Evolutionary conservation across 2,888 invertebrate genomes (phyloP).

Genomic region (Mongoloraphidia duomilia): DNA sequence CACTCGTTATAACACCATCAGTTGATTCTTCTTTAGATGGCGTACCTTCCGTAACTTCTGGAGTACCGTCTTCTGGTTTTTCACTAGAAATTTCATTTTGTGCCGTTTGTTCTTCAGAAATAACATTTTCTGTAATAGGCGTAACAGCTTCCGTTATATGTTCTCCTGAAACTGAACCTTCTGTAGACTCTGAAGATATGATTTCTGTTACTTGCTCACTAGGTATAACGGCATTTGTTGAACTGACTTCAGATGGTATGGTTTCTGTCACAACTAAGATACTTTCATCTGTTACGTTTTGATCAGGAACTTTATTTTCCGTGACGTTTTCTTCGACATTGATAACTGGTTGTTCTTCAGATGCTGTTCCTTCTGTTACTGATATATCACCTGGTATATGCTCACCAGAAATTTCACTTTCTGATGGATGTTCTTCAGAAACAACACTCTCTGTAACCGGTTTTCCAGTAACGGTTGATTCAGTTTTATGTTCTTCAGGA

Average conservation of each 20-base stretch:
- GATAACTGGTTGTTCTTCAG: background rate
- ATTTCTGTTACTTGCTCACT: no score
- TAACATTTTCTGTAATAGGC: no score
- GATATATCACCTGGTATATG: background rate
- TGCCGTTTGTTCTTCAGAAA: background rate
- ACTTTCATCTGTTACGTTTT: no score
- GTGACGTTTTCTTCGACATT: background rate
- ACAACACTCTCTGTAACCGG: background rate
- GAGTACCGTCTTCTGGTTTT: slow-evolving; percentile 16
- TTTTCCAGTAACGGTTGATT: background rate
- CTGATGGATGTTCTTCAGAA: background rate
- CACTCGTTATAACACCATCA: background rate
- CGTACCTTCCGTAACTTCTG: slow-evolving; percentile 12
- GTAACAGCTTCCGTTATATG: no score
- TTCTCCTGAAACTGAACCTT: no score
- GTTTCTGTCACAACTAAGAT: no score
- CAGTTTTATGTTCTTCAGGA: background rate
- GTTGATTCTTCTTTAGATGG: no score
- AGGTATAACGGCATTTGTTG: no score
- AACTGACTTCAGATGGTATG: no score
- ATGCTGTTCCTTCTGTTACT: background rate
- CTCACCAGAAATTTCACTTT: background rate
- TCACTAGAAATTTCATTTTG: slow-evolving; percentile 15
- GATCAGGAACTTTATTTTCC: no score
- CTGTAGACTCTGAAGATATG: no score